phyloP scores from a whole-genome alignment of 2,113 vertebrate species.

The Jacana jacana region DNA sequence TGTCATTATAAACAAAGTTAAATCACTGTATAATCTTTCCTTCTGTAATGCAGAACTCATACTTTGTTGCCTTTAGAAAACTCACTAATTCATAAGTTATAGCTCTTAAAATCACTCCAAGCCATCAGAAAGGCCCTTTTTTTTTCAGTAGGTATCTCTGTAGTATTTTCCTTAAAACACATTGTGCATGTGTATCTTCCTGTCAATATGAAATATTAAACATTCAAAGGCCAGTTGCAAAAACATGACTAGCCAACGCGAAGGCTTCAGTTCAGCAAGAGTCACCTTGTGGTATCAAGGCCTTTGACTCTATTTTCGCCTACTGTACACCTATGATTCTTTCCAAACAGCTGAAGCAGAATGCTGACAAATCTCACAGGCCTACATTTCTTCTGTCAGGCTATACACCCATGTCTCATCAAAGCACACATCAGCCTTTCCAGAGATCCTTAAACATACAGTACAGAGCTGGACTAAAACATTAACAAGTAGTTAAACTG shows the following conservation, averaged over 20 bases:
- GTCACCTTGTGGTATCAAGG: background rate
- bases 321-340: background rate
- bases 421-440: rapidly evolving
- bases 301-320: background rate
- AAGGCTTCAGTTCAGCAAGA: background rate
- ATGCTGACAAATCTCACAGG: background rate
- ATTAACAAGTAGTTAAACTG: background rate
- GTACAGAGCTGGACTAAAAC: background rate
- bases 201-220: background rate
- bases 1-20: background rate
- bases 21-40: background rate
- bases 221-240: background rate
- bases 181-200: background rate
- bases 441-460: background rate
- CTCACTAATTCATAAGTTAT: background rate
- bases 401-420: rapidly evolving
- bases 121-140: background rate
- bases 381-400: background rate
- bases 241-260: background rate
- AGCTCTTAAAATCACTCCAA: background rate
- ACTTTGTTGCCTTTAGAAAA: background rate
- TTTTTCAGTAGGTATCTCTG: background rate
- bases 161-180: background rate
- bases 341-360: background rate
- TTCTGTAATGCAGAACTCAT: background rate